These are phyloP conservation scores for Zaprionus nigranus DNA, from an alignment of 1,140 invertebrate species.

Conservation along the genomic window DNA sequence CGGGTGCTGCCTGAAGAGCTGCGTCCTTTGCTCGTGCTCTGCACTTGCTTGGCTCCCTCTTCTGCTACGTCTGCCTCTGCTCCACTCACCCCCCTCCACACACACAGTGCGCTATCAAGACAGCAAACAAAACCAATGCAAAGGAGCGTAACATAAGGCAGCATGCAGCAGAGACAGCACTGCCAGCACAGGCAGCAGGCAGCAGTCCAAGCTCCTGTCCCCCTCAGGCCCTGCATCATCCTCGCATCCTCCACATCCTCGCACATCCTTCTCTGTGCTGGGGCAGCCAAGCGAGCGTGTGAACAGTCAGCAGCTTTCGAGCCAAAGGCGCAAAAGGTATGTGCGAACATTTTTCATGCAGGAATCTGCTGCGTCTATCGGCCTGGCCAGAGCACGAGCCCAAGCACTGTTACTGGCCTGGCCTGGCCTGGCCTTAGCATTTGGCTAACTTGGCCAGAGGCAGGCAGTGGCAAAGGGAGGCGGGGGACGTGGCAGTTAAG, in stretches of 20 bases:
- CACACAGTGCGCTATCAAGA: conserved; percentile 33
- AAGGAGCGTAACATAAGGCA: conserved; percentile 42
- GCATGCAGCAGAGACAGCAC: not conserved
- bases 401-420: too few relatives aligned
- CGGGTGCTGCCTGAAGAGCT: conserved; percentile 32
- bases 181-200: too few relatives aligned
- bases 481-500: conserved; percentile 46
- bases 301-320: conserved; percentile 65
- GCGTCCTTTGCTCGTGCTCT: conserved; percentile 7
- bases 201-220: too few relatives aligned
- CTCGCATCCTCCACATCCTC: not conserved
- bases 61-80: conserved; percentile 6
- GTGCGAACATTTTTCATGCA: conserved; percentile 74
- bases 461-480: conserved; percentile 6
- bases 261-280: not conserved
- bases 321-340: conserved; percentile 62
- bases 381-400: conserved; percentile 8
- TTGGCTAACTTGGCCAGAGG: conserved; percentile 33
- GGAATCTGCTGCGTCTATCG: conserved; percentile 51
- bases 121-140: conserved; percentile 65
- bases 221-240: not conserved
- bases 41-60: too few relatives aligned
- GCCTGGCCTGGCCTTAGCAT: conserved; percentile 7
- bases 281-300: conserved; percentile 53
- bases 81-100: not conserved